Base-by-base conservation (phyloP, 2,888 invertebrate species). In the Cabera pusaria region DNA sequence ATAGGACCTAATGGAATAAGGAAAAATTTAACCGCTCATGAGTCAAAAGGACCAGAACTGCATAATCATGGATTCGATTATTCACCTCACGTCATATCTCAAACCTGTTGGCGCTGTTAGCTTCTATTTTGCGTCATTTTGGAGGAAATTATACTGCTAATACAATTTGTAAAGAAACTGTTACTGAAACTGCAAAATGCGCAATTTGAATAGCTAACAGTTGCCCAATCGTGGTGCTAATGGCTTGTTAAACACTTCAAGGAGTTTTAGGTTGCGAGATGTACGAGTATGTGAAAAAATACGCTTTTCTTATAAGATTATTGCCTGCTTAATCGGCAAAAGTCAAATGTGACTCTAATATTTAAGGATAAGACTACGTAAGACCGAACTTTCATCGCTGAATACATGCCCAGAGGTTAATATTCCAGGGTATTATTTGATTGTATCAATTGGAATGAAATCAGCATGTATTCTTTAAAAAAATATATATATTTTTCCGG, bases 241-340 rank as follows among this genome's bases (percentile, higher is more conserved):
- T 44, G 31, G 33, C n/a, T 24, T 19, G 37, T 57, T 47, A 56
- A 62, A 56, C 47, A 54, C 10, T 25, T 49, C 18, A 34, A 49
- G 34, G 44, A 38, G 51, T 49, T 20, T 21, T 7, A 31, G 21
- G 28, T 23, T 21, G 6, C 10, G 20, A 20, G 14, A 25, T 5
- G 27, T 26, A n/a, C n/a, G n/a, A n/a, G n/a, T n/a, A n/a, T n/a
- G n/a, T n/a, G n/a, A n/a, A n/a, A n/a, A n/a, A n/a, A n/a, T n/a
- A n/a, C n/a, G n/a, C n/a, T n/a, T n/a, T n/a, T n/a, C n/a, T n/a
- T n/a, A n/a, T n/a, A n/a, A n/a, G n/a, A n/a, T n/a, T n/a, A 25
- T 6, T 7, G 5, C 24, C 6, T 11, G 12, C 5, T 7, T n/a
- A n/a, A n/a, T n/a, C n/a, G n/a, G n/a, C n/a, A n/a, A n/a, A n/a